Percentiles rank a stretch among this genome's conserved stretches.
Conservation (phyloP, 2,888 invertebrate species). For the Ochlodes sylvanus region DNA sequence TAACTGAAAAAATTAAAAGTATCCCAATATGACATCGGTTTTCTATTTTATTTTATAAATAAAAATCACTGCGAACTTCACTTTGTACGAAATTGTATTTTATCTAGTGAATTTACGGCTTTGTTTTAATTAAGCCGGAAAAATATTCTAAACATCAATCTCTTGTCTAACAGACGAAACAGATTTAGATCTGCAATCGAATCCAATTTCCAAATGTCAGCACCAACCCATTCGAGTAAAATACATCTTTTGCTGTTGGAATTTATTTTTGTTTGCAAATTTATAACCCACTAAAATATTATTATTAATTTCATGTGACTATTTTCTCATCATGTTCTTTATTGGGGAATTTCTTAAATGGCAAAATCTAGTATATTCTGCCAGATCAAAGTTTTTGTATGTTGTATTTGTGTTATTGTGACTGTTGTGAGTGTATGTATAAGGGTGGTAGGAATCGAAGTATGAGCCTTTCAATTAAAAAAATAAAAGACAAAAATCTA, state of each 20-base stretch:
- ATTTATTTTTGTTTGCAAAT: slow-evolving; percentile 18
- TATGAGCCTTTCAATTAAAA: not conserved
- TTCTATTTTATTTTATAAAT: not conserved
- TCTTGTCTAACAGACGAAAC: slow-evolving; percentile 11
- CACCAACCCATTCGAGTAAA: slow-evolving; percentile 12
- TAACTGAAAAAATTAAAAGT: no score
- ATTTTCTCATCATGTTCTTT: no score
- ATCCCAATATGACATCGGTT: no score
- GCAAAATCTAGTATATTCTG: no score
- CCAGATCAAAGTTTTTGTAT: no score
- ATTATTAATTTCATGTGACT: no score
- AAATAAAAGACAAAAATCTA: slow-evolving; percentile 41
- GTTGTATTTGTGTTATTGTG: no score
- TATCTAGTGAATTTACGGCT: slow-evolving; percentile 1
- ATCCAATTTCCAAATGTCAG: slow-evolving; percentile 28
- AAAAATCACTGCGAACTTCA: not conserved
- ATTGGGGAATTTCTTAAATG: no score
- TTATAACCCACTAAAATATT: not conserved
- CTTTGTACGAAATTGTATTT: not conserved
- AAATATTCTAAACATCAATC: slow-evolving; percentile 28
- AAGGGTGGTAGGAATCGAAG: not conserved
- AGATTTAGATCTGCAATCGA: slow-evolving; percentile 11
- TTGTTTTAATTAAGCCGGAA: slow-evolving; percentile 14
- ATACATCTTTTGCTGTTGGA: slow-evolving; percentile 12
- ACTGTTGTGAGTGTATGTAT: no score